Percentiles rank a stretch among this genome's conserved stretches.
Conservation (phyloP, 2,888 invertebrate genomes). For the Ichneumon xanthorius region DNA sequence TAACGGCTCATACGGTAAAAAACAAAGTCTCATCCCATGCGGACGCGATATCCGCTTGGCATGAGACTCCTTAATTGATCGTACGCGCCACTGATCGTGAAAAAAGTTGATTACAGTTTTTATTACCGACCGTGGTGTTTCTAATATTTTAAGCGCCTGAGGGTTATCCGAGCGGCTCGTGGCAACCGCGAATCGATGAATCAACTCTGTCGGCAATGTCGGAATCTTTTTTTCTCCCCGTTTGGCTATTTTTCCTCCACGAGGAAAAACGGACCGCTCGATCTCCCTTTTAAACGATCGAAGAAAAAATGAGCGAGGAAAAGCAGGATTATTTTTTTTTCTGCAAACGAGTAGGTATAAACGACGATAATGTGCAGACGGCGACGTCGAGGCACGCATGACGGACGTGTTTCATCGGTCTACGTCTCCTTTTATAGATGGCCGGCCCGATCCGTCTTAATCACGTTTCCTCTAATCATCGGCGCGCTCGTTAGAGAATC, state of each 20-base stretch:
- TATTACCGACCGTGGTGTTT: no score
- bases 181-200: no score
- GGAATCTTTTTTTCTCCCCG: not conserved
- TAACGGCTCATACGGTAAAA: no score
- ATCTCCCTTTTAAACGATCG: not conserved
- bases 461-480: conserved; percentile 60
- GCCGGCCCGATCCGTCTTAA: conserved; percentile 58
- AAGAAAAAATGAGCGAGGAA: conserved; percentile 3
- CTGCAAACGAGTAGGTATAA: conserved; percentile 15
- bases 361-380: conserved; percentile 8
- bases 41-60: no score
- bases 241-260: not conserved
- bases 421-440: conserved; percentile 58
- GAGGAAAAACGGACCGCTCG: no score
- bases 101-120: no score
- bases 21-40: no score
- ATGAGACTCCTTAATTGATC: no score
- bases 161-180: no score
- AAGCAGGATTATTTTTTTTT: not conserved
- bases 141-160: no score
- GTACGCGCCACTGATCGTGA: no score
- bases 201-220: no score
- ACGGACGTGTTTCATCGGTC: conserved; percentile 31
- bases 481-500: conserved; percentile 57
- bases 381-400: not conserved